phyloP scores from a whole-genome alignment of 2,797 vertebrate genomes.

The Propithecus deckenii region DNA sequence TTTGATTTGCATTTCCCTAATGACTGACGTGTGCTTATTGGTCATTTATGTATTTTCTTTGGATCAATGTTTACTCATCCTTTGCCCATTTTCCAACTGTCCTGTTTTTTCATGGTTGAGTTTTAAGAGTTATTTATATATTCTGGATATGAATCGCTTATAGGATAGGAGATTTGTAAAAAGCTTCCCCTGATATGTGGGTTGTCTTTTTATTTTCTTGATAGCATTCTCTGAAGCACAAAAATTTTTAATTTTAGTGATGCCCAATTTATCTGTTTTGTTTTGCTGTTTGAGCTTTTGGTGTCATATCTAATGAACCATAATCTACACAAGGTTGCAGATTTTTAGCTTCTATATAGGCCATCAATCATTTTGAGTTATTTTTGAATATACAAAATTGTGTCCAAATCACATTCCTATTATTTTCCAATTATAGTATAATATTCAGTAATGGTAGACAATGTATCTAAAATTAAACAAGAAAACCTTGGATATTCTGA shows the following conservation, averaged over 20 bases:
- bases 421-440: background rate
- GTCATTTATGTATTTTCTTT: background rate
- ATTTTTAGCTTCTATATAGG: background rate
- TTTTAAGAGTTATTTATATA: background rate
- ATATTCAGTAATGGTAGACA: background rate
- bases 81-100: background rate
- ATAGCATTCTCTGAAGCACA: background rate
- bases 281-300: background rate
- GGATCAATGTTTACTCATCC: background rate
- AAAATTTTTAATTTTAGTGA: background rate
- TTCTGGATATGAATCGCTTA: background rate
- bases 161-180: background rate
- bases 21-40: background rate
- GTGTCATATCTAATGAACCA: background rate
- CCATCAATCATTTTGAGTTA: background rate
- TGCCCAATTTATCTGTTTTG: background rate
- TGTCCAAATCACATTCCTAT: background rate
- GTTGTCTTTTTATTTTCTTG: background rate
- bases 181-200: background rate
- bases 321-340: background rate
- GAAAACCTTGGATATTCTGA: background rate
- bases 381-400: background rate
- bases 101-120: background rate
- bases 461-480: background rate
- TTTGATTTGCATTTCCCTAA: conserved; percentile 32